Base-by-base conservation (phyloP, 2,888 invertebrate species). In the Drosophila multiciliata region DNA sequence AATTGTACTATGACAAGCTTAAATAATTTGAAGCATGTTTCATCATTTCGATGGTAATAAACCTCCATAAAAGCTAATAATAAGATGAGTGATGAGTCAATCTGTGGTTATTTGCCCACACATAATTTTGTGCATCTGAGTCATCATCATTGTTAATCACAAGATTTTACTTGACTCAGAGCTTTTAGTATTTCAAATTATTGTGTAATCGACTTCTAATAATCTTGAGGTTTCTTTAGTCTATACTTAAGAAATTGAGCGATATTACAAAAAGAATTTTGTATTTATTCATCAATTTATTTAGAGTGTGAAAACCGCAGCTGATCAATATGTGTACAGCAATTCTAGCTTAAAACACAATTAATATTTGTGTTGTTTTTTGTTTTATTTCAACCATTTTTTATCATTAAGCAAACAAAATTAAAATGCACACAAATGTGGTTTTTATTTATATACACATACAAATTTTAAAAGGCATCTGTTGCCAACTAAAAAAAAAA, bases 1-100 rank as follows among this genome's bases (percentile, higher is more conserved):
- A 45, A 35, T 23, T 74, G 33, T 12, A 57, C 57, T 60, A 55
- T 33, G 17, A 23, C 32, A 23, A 35, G 23, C 50, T 4, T 9
- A 58, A 52, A 23, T 23, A 26, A n/a, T 40, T 36, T 26, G 17
- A 59, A 68, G 67, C 59, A 45, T 29, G 68, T 68, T 68, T 45
- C 12, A 4, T 4, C n/a, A 20, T 48, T 32, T 52, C n/a, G 38
- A 36, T 58, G 38, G 7, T 9, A 0, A 36, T 11, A 26, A 45
- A 32, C 53, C 53, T 12, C 11, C 60, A 17, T 38, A 59, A 33
- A 12, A 7, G 7, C 20, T 59, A 1, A 52, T 26, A 9, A n/a
- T 40, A 8, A 1, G 35, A 15, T 32, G 40, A 6, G 8, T 6
- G 3, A 20, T 68, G 68, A 67, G 38, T 68, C 52, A 68, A 33